Evolutionary conservation across 1,140 invertebrate species (phyloP).

Genomic region (Pseudoatta argentina): DNA sequence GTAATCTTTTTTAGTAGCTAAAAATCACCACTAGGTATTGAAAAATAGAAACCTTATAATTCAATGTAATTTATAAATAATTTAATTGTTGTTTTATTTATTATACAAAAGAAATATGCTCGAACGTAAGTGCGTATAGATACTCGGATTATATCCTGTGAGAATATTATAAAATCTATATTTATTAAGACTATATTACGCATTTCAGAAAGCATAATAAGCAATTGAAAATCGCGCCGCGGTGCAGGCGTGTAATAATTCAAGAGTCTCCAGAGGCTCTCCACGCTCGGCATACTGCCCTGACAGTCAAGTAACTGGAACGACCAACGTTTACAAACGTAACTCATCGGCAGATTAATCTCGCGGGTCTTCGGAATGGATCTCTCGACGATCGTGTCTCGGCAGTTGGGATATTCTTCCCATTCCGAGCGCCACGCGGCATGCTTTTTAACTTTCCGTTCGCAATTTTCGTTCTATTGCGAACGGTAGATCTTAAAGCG

Average conservation of each 20-base stretch:
- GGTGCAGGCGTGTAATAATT: constrained; percentile 47
- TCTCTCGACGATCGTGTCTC: constrained; percentile 60
- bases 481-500: constrained; percentile 31
- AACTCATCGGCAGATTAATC: constrained; percentile 65
- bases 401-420: constrained; percentile 40
- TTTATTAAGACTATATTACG: constrained; percentile 30
- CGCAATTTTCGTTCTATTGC: constrained; percentile 39
- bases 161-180: constrained; percentile 5
- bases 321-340: constrained; percentile 75
- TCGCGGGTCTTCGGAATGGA: constrained; percentile 57
- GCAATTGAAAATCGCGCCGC: constrained; percentile 52
- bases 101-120: not conserved
- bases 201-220: constrained; percentile 55
- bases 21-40: too few species aligned
- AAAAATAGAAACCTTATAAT: too few species aligned
- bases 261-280: constrained; percentile 64
- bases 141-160: not conserved
- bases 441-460: constrained; percentile 52
- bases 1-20: too few species aligned
- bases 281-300: constrained; percentile 62
- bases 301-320: constrained; percentile 83
- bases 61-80: not conserved
- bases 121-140: not conserved
- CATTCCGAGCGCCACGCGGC: not conserved
- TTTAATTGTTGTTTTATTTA: not conserved